A percentile compares a stretch with the other conserved stretches of the same genome.
Conservation (phyloP, 2,797 vertebrate genomes). For the Galago senegalensis region DNA sequence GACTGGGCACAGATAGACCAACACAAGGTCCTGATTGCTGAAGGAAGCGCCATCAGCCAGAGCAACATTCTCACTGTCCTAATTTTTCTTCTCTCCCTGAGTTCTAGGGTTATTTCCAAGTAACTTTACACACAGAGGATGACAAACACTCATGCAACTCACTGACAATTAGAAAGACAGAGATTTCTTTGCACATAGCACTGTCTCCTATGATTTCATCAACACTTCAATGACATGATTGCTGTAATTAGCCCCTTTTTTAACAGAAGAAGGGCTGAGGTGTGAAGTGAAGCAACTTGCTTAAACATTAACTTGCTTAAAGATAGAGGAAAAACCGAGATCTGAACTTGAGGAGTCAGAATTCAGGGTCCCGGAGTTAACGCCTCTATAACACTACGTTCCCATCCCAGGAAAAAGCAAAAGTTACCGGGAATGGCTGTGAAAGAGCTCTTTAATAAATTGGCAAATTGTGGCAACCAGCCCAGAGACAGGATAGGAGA, state of each 20-base stretch:
- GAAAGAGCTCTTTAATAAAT: constrained; percentile 63
- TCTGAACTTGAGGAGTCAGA: constrained; percentile 1
- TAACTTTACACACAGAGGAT: not conserved
- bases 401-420: not conserved
- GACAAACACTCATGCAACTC: not conserved
- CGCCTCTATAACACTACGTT: not conserved
- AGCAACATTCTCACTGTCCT: not conserved
- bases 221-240: not conserved
- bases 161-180: not conserved
- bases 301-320: not conserved
- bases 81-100: not conserved
- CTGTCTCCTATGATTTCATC: not conserved
- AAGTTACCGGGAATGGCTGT: not conserved
- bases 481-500: constrained; percentile 72
- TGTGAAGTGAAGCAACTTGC: not conserved
- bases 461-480: constrained; percentile 64
- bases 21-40: not conserved
- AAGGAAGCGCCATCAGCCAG: not conserved
- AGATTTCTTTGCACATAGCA: not conserved
- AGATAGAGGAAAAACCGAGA: not conserved
- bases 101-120: not conserved
- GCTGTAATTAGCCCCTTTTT: not conserved
- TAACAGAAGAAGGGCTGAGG: not conserved
- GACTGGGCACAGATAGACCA: not conserved
- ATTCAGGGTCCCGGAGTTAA: not conserved